phyloP scores from a whole-genome alignment of 2,888 invertebrate genomes.

The Mimas tiliae region DNA sequence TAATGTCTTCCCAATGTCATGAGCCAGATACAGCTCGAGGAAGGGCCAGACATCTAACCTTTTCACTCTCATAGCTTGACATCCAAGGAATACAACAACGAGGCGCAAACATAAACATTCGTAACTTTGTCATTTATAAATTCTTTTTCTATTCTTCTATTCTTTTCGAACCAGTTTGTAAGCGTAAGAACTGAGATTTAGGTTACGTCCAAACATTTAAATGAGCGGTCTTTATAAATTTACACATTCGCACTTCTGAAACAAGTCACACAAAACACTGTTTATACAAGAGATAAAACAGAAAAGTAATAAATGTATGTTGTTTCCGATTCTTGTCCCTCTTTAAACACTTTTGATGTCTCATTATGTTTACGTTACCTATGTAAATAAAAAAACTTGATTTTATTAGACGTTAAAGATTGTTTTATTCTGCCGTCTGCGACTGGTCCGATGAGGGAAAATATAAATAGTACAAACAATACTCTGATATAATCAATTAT shows the following conservation, averaged over 20 bases:
- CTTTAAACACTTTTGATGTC: constrained; percentile 56
- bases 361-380: constrained; percentile 42
- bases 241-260: constrained; percentile 40
- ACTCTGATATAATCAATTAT: neutral
- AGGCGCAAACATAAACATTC: neutral
- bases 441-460: neutral
- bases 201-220: constrained; percentile 17
- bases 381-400: constrained; percentile 29
- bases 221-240: constrained; percentile 8
- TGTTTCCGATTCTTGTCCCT: constrained; percentile 50
- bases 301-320: constrained; percentile 48
- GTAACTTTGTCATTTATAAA: constrained; percentile 9
- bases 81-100: constrained; percentile 7
- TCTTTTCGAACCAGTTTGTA: neutral
- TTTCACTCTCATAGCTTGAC: constrained; percentile 23
- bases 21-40: constrained; percentile 56
- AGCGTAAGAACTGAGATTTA: constrained; percentile 31
- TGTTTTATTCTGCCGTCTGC: neutral
- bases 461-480: neutral
- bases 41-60: constrained; percentile 51
- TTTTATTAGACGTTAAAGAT: constrained; percentile 15
- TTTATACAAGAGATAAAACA: constrained; percentile 48
- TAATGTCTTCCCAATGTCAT: constrained; percentile 59
- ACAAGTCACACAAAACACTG: constrained; percentile 42
- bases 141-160: too few species aligned